Base-by-base conservation (phyloP, 1,140 invertebrate genomes). In the Reticulitermes speratus region DNA sequence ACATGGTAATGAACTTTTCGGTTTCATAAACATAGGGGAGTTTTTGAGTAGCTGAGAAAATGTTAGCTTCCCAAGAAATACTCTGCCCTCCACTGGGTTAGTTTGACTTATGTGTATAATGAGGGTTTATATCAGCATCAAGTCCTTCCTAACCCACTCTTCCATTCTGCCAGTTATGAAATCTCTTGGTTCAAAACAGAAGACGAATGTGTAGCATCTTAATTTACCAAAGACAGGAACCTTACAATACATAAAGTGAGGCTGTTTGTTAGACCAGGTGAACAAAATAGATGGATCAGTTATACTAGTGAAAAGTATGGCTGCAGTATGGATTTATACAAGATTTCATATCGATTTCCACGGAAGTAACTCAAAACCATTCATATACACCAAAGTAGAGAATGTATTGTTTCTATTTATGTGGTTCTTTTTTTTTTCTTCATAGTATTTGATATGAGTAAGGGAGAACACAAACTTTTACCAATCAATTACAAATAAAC, bases 301-400 rank as follows among this genome's bases (percentile, higher is more conserved):
- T 16, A 55, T 30, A 32, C 83, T 84, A 45, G 45, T 84, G 52
- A 83, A 25, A 44, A 75, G n/a, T 30, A 75, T 25, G 25, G 38
- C 65, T 30, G 65, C 65, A 83, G 12, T 82, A 83, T 86, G 23
- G 45, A 84, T 86, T 86, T 86, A 84, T 86, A 84, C 81, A 65
- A 65, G 86, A 82, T 86, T 86, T 86, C 86, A 86, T 86, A 86
- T 86, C 86, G 82, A 86, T 86, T 86, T 81, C 82, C 86, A 86
- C 11, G 21, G 30, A 52, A 86, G 82, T 44, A 30, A 59, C 25
- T 65, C 32, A 85, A 25, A 48, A 52, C 12, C n/a, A 59, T 30
- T 44, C 48, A 75, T 25, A 86, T 69, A 86, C 86, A 86, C 86
- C 86, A 86, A 86, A 69, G 75, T 86, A 81, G 59, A 45, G 45